Evolutionary conservation across 2,888 invertebrate species (phyloP).

Genomic region (Teleiodes luculella): DNA sequence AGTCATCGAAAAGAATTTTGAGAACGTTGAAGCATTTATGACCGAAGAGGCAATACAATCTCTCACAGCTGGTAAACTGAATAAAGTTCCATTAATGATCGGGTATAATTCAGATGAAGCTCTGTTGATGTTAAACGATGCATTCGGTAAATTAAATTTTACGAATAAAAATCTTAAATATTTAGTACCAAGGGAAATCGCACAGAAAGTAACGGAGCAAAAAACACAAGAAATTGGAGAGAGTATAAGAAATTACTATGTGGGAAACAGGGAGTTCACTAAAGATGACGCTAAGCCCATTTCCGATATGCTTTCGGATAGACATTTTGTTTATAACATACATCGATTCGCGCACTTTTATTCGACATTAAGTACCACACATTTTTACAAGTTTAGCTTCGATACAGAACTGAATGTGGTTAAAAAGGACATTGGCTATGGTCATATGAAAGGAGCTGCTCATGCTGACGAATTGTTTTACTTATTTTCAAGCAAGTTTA

Average conservation of each 20-base stretch:
- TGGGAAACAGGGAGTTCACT: constrained; percentile 25
- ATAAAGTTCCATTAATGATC: constrained; percentile 36
- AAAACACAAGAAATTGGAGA: constrained; percentile 28
- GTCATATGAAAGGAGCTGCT: constrained; percentile 38
- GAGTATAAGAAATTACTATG: constrained; percentile 32
- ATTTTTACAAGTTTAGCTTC: constrained; percentile 32
- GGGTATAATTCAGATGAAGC: constrained; percentile 44
- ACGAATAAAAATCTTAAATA: constrained; percentile 31
- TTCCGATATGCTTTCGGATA: constrained; percentile 22
- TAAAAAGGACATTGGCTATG: constrained; percentile 22
- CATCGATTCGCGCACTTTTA: constrained; percentile 26
- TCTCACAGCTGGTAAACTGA: constrained; percentile 29
- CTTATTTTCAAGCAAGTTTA: constrained; percentile 42
- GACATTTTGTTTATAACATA: constrained; percentile 25
- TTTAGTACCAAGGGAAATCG: constrained; percentile 36
- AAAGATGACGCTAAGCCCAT: neutral
- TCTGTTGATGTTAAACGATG: constrained; percentile 24
- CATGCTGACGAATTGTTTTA: constrained; percentile 60
- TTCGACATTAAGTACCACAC: constrained; percentile 22
- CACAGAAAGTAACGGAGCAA: constrained; percentile 20
- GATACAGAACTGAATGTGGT: constrained; percentile 34
- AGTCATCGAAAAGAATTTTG: constrained; percentile 41
- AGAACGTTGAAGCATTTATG: constrained; percentile 34
- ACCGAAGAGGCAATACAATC: constrained; percentile 32
- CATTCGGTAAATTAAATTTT: constrained; percentile 30